phyloP scores from a whole-genome alignment of 2,888 invertebrate genomes.

The Macaria notata region DNA sequence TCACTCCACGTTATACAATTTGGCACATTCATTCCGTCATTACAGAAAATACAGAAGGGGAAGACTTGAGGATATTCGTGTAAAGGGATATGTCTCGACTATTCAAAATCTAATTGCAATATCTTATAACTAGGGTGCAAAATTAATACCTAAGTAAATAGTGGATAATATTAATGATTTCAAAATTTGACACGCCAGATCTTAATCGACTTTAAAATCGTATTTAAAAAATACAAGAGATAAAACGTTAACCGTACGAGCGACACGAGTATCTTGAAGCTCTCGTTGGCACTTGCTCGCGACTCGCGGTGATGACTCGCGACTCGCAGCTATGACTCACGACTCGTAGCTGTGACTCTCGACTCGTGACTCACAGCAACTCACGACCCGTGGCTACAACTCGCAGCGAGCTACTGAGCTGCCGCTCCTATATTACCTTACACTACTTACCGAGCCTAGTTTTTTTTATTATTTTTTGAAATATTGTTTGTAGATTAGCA shows the following conservation, averaged over 20 bases:
- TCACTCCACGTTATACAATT: slow-evolving; percentile 60
- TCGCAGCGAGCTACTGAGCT: too few species aligned
- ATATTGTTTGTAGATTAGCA: slow-evolving; percentile 64
- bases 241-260: slow-evolving; percentile 4
- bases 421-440: slow-evolving; percentile 68
- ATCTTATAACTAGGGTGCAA: slow-evolving; percentile 75
- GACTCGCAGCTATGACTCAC: too few species aligned
- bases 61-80: slow-evolving; percentile 69
- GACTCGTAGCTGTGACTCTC: too few species aligned
- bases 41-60: slow-evolving; percentile 76
- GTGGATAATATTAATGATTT: slow-evolving; percentile 54
- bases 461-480: slow-evolving; percentile 71
- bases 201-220: slow-evolving; percentile 26
- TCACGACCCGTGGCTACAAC: too few species aligned
- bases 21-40: slow-evolving; percentile 72
- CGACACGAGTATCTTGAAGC: slow-evolving; percentile 12
- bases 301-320: too few species aligned
- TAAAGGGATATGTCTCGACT: slow-evolving; percentile 72
- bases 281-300: slow-evolving; percentile 62
- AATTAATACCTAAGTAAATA: slow-evolving; percentile 65
- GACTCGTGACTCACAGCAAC: too few species aligned
- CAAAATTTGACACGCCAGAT: slow-evolving; percentile 34
- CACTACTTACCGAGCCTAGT: slow-evolving; percentile 54
- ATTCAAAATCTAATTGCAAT: slow-evolving; percentile 56
- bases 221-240: slow-evolving; percentile 26